phyloP scores from a whole-genome alignment of 2,113 vertebrate species.

The Rhagologus leucostigma region DNA sequence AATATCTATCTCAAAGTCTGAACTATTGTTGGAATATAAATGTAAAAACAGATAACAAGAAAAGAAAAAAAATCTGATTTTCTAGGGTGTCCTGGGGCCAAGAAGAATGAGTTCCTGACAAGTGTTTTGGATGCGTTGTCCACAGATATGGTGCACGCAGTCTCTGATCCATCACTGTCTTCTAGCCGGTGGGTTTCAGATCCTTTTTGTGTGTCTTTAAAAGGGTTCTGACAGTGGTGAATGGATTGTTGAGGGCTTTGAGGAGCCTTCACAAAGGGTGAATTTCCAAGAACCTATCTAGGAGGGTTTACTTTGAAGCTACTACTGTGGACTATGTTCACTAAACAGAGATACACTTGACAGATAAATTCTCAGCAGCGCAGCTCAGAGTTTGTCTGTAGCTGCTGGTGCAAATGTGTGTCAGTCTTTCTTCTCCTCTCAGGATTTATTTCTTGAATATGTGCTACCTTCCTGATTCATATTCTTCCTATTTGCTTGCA shows the following conservation, averaged over 20 bases:
- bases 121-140: conserved; percentile 94
- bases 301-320: not conserved
- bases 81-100: conserved; percentile 92
- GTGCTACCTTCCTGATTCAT: not conserved
- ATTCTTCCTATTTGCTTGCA: not conserved
- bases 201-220: not conserved
- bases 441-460: not conserved
- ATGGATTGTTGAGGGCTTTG: not conserved
- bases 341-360: not conserved
- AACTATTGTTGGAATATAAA: not conserved
- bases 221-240: not conserved
- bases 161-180: conserved; percentile 85
- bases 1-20: not conserved
- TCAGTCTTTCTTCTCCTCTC: not conserved
- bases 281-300: not conserved
- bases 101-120: conserved; percentile 95
- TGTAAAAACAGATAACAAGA: not conserved
- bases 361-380: not conserved
- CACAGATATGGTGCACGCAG: conserved; percentile 96
- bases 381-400: not conserved
- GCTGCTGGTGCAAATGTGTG: not conserved
- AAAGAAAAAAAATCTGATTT: not conserved
- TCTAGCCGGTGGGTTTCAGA: conserved; percentile 79
- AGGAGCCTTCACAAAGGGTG: not conserved
- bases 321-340: not conserved